Evolutionary conservation across 2,888 invertebrate genomes (phyloP).

Genomic region (Oligia latruncula): DNA sequence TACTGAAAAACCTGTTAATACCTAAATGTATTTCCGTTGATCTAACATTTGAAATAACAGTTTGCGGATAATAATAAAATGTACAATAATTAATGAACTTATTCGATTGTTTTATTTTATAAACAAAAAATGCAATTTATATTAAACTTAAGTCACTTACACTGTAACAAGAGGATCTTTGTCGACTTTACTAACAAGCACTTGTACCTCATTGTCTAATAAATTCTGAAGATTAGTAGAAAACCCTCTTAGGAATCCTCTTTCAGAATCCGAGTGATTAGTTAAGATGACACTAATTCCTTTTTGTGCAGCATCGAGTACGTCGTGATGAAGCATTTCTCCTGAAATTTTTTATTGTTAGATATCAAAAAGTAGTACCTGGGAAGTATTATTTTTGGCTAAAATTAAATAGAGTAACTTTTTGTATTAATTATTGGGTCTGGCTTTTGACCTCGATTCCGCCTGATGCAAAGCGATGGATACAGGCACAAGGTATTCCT

Average conservation of each 20-base stretch:
- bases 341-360: slow-evolving; percentile 76
- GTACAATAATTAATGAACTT: slow-evolving; percentile 49
- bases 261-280: slow-evolving; percentile 98
- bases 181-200: slow-evolving; percentile 93
- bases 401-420: background rate
- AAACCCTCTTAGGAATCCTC: slow-evolving; percentile 94
- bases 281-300: slow-evolving; percentile 95
- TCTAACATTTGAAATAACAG: slow-evolving; percentile 59
- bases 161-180: slow-evolving; percentile 94
- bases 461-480: background rate
- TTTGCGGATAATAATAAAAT: slow-evolving; percentile 63
- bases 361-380: background rate
- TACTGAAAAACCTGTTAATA: slow-evolving; percentile 16
- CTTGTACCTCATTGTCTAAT: slow-evolving; percentile 88
- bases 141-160: slow-evolving; percentile 76
- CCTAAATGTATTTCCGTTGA: slow-evolving; percentile 44
- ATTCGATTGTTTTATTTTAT: slow-evolving; percentile 50
- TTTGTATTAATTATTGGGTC: background rate
- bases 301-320: slow-evolving; percentile 95
- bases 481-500: background rate
- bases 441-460: background rate
- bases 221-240: slow-evolving; percentile 76
- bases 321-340: slow-evolving; percentile 98
- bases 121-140: slow-evolving; percentile 15
- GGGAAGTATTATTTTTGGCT: background rate